Conservation (phyloP, 2,797 vertebrate genomes). For the Salmo trutta region DNA sequence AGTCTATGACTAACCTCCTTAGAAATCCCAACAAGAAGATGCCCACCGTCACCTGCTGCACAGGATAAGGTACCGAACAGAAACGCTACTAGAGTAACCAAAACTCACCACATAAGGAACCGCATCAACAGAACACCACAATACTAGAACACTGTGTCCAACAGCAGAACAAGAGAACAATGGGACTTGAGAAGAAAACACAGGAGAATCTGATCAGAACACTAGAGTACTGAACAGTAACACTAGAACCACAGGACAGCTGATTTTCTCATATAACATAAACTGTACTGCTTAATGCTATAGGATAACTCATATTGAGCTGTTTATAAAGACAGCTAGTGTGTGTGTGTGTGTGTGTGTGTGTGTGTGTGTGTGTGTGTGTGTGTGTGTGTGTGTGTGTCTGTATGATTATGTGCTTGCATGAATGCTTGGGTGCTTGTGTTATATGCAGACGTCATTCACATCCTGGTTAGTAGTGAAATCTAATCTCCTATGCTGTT, state of each 20-base stretch:
- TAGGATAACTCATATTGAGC: neutral
- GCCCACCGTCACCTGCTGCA: slow-evolving; percentile 84
- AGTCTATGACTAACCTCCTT: slow-evolving; percentile 77
- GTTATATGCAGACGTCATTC: too few relatives aligned
- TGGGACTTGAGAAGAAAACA: neutral
- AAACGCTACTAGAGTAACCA: neutral
- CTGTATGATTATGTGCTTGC: too few relatives aligned
- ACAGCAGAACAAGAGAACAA: neutral
- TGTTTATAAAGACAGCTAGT: neutral
- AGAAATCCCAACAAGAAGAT: slow-evolving; percentile 76
- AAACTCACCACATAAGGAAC: neutral
- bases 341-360: slow-evolving; percentile 1
- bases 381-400: too few relatives aligned
- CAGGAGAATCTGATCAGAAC: neutral
- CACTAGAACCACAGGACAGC: neutral
- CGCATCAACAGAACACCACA: neutral
- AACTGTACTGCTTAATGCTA: neutral
- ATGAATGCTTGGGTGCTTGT: too few relatives aligned
- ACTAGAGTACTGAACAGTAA: neutral
- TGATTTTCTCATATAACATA: neutral
- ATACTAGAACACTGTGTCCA: neutral
- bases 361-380: neutral
- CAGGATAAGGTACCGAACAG: slow-evolving; percentile 49
- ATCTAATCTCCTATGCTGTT: too few relatives aligned
- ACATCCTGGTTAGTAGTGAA: too few relatives aligned